Evolutionary conservation across 2,797 vertebrate genomes (phyloP).

Genomic region (Lepilemur ruficaudatus): DNA sequence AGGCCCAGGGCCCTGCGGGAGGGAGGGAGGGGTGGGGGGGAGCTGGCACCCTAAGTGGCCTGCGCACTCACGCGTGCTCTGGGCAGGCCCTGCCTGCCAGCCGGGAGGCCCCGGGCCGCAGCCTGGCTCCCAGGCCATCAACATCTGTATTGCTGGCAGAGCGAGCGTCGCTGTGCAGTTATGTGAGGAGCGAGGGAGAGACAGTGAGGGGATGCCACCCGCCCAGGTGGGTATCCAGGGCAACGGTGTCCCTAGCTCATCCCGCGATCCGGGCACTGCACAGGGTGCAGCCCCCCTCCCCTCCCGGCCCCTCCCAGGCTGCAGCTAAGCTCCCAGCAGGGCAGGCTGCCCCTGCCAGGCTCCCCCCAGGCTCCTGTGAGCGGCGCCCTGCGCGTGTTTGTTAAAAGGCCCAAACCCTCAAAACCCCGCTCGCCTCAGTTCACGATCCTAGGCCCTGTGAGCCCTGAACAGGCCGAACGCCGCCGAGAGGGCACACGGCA

Average conservation of each 20-base stretch:
- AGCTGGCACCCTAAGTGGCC: no score
- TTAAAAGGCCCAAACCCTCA: not conserved
- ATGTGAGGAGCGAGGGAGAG: fast-evolving
- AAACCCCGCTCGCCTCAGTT: not conserved
- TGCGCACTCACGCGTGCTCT: not conserved
- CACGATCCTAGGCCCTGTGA: not conserved
- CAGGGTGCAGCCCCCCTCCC: fast-evolving
- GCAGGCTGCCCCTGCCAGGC: not conserved
- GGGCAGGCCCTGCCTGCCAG: not conserved
- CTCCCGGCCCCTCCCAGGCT: not conserved
- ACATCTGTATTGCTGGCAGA: no score
- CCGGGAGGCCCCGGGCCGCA: not conserved
- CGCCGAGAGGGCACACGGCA: fast-evolving
- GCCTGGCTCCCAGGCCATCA: not conserved
- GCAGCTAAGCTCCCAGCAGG: no score
- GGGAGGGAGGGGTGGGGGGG: not conserved
- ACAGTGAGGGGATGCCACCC: no score
- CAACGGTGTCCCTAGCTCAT: not conserved
- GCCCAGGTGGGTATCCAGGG: no score
- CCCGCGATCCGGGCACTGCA: not conserved
- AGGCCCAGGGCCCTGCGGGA: no score
- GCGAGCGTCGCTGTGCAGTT: fast-evolving
- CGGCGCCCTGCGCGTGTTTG: not conserved
- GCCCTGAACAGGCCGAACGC: not conserved
- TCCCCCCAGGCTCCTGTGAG: not conserved